These are phyloP conservation scores for Cantharis rustica DNA, from an alignment of 2,888 invertebrate species.

Conservation along the genomic window DNA sequence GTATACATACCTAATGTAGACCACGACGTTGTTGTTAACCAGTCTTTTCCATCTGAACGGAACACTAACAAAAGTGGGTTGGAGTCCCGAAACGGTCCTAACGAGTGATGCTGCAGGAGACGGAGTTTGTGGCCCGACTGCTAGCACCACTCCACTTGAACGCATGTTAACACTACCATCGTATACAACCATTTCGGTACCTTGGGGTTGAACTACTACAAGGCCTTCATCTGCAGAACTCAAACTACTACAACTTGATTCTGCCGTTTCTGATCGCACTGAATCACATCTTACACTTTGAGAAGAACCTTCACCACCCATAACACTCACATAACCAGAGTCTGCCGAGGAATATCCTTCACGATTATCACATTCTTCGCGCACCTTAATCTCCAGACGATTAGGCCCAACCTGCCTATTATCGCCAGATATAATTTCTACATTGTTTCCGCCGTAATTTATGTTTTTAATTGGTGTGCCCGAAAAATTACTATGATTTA, in stretches of 20 bases:
- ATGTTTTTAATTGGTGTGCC: conserved; percentile 30
- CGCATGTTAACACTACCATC: conserved; percentile 54
- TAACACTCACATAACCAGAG: conserved; percentile 49
- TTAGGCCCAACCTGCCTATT: conserved; percentile 42
- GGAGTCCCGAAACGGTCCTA: conserved; percentile 29
- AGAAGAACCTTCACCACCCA: conserved; percentile 50
- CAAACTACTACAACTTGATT: conserved; percentile 62
- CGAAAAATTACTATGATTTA: conserved; percentile 33
- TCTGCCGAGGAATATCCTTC: conserved; percentile 36
- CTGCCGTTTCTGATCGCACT: conserved; percentile 63
- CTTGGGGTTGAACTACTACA: conserved; percentile 44
- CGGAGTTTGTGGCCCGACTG: conserved; percentile 46
- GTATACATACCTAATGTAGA: conserved; percentile 74
- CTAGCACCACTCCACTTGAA: conserved; percentile 50
- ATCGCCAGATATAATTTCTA: conserved; percentile 42
- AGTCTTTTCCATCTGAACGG: conserved; percentile 81
- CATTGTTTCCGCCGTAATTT: conserved; percentile 35
- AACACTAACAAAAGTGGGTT: conserved; percentile 57
- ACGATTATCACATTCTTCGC: conserved; percentile 48
- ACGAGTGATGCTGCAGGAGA: conserved; percentile 35
- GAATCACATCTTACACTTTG: conserved; percentile 60
- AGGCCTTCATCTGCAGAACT: conserved; percentile 56
- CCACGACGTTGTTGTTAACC: conserved; percentile 71
- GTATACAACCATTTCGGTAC: conserved; percentile 53
- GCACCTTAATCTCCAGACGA: conserved; percentile 39